These are phyloP conservation scores for Progne subis DNA, from an alignment of 2,113 vertebrate species.

Conservation along the genomic window DNA sequence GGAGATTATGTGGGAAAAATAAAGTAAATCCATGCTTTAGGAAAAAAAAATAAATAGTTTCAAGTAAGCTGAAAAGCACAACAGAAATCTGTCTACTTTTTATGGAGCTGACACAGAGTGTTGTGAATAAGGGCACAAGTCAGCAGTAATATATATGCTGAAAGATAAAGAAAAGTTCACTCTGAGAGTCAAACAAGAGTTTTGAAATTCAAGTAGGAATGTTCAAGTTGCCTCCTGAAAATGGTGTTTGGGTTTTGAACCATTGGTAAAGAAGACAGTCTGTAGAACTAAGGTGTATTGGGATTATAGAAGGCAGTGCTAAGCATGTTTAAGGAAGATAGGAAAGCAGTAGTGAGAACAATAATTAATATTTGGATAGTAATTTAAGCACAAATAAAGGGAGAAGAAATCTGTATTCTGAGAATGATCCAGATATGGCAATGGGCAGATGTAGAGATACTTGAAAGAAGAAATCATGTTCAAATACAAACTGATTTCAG, in stretches of 20 bases:
- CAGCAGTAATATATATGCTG: not conserved
- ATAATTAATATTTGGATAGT: not conserved
- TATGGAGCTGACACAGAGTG: not conserved
- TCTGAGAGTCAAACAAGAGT: not conserved
- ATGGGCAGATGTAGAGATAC: not conserved
- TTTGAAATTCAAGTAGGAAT: not conserved
- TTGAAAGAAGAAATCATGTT: conserved; percentile 5
- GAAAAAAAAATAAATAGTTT: not conserved
- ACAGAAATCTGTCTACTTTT: not conserved
- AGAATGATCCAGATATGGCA: not conserved
- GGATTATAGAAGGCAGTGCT: not conserved
- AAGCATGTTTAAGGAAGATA: not conserved
- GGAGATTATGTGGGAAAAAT: not conserved
- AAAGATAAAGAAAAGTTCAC: not conserved
- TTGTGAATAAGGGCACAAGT: not conserved
- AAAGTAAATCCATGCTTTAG: not conserved
- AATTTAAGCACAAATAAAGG: not conserved
- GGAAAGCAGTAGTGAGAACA: not conserved
- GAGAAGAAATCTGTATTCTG: conserved; percentile 10
- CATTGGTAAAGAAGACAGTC: not conserved
- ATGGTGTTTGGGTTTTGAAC: not conserved
- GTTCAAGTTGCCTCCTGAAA: not conserved
- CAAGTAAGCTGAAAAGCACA: not conserved
- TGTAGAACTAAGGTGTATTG: not conserved
- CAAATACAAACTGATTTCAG: not conserved